phyloP scores from a whole-genome alignment of 2,113 vertebrate genomes.

The Notechis scutatus region DNA sequence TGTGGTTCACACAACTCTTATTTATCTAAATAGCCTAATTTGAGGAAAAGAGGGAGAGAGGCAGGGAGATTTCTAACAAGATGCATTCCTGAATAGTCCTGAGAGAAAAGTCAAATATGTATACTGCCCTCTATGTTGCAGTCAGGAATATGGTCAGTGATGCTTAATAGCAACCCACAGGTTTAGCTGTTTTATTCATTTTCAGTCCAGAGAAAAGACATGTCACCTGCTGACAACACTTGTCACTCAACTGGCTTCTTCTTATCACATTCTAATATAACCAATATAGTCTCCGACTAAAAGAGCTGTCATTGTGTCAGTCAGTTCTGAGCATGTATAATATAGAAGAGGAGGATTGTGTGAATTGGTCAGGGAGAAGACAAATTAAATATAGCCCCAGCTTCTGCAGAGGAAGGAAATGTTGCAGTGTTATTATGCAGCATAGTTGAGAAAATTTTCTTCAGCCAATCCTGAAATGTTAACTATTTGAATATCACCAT shows the following conservation, averaged over 20 bases:
- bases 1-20: not conserved
- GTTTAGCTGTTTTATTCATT: not conserved
- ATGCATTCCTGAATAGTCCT: not conserved
- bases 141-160: not conserved
- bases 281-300: not conserved
- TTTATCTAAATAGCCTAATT: not conserved
- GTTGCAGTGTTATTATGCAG: not conserved
- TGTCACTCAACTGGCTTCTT: not conserved
- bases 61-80: not conserved
- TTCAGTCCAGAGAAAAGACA: not conserved
- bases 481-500: not conserved
- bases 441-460: not conserved
- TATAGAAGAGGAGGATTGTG: not conserved
- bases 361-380: conserved; percentile 1
- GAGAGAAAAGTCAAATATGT: not conserved
- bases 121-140: rapidly evolving
- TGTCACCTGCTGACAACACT: not conserved
- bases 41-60: not conserved
- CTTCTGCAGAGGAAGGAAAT: not conserved
- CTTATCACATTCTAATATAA: not conserved
- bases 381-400: conserved; percentile 6
- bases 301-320: not conserved
- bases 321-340: not conserved
- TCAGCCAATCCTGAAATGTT: not conserved
- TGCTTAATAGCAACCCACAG: not conserved